A percentile compares a stretch with the other conserved stretches of the same genome.
Conservation (phyloP, 2,113 vertebrate species). For the Fregata magnificens region DNA sequence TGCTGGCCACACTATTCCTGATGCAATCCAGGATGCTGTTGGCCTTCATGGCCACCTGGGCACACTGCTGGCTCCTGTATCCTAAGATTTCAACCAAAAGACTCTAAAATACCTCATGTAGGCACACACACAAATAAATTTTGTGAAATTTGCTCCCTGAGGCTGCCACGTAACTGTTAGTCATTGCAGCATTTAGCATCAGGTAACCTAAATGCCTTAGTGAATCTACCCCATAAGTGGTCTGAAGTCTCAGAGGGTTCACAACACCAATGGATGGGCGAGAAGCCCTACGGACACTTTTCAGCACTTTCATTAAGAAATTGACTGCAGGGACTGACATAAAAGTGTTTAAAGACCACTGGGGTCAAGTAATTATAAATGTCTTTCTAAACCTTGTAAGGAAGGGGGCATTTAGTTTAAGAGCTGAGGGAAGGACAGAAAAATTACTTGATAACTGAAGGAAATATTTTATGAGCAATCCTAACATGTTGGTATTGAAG, state of each 20-base stretch:
- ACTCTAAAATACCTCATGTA: background rate
- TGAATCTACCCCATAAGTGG: background rate
- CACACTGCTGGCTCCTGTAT: background rate
- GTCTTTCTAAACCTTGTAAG: background rate
- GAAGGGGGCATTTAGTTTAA: background rate
- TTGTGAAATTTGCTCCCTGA: background rate
- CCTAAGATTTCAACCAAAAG: background rate
- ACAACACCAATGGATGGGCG: fast-evolving
- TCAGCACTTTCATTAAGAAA: background rate
- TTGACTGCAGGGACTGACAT: background rate
- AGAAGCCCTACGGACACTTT: background rate
- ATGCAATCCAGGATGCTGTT: background rate
- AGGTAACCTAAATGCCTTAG: background rate
- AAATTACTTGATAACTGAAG: background rate
- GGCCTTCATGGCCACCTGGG: background rate
- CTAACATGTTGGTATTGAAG: background rate
- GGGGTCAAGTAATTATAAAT: background rate
- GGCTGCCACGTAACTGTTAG: background rate
- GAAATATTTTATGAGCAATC: background rate
- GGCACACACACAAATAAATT: background rate
- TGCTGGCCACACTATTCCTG: background rate
- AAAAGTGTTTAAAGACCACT: background rate
- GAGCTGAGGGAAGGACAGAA: background rate
- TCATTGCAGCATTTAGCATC: background rate
- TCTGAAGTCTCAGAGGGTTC: background rate